These are phyloP conservation scores for Cantharis flavilabris DNA, from an alignment of 2,888 invertebrate genomes.

Conservation along the genomic window DNA sequence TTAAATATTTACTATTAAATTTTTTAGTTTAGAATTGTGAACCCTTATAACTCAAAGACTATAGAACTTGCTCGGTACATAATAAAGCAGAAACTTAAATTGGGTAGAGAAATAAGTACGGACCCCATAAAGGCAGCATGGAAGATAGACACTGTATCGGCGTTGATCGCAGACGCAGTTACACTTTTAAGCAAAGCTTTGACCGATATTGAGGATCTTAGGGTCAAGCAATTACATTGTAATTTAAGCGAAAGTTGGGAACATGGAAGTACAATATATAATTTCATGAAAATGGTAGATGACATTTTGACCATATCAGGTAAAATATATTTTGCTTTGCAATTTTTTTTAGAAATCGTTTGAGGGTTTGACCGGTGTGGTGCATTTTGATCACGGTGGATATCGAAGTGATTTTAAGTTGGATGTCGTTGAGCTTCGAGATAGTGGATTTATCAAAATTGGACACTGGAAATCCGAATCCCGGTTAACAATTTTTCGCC, in stretches of 20 bases:
- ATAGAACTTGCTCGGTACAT: background rate
- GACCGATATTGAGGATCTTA: slow-evolving; percentile 47
- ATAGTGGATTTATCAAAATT: slow-evolving; percentile 50
- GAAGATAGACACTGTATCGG: slow-evolving; percentile 67
- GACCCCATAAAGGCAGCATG: slow-evolving; percentile 32
- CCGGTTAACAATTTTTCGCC: slow-evolving; percentile 54
- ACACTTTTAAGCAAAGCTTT: slow-evolving; percentile 77
- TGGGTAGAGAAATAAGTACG: slow-evolving; percentile 40
- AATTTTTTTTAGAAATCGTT: slow-evolving; percentile 45
- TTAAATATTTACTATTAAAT: slow-evolving; percentile 41
- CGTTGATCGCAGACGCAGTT: slow-evolving; percentile 86
- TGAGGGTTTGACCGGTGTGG: slow-evolving; percentile 51
- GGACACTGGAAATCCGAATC: slow-evolving; percentile 52
- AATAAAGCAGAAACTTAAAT: slow-evolving; percentile 8
- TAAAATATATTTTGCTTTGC: background rate
- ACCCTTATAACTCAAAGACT: slow-evolving; percentile 54
- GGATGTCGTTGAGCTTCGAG: slow-evolving; percentile 53
- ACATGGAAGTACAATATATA: slow-evolving; percentile 81
- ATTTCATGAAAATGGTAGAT: slow-evolving; percentile 79
- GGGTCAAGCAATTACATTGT: slow-evolving; percentile 60
- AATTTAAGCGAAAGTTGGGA: slow-evolving; percentile 69
- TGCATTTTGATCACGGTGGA: slow-evolving; percentile 54
- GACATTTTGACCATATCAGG: background rate
- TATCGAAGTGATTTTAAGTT: slow-evolving; percentile 52
- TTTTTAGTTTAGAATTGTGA: slow-evolving; percentile 62